These are phyloP conservation scores for Eilema sororculum DNA, from an alignment of 2,888 invertebrate genomes.

Conservation along the genomic window DNA sequence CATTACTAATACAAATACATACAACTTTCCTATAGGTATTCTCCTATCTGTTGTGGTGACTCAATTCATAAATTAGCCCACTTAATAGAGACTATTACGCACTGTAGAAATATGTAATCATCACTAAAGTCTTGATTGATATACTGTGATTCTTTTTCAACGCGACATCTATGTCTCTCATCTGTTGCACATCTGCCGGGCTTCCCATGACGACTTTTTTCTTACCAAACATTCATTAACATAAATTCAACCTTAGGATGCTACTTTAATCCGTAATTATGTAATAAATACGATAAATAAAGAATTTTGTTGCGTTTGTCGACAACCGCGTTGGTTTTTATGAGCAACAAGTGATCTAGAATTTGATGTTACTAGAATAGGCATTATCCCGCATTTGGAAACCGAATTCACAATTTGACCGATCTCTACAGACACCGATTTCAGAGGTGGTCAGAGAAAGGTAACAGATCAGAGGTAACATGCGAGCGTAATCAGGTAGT, in stretches of 20 bases:
- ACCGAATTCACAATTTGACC: no score
- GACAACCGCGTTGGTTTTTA: not conserved
- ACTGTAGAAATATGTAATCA: not conserved
- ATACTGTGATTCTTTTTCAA: not conserved
- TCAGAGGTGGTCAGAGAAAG: not conserved
- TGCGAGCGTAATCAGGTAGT: not conserved
- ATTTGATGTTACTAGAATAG: no score
- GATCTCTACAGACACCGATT: no score
- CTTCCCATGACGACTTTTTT: not conserved
- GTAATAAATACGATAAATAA: not conserved
- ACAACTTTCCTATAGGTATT: not conserved
- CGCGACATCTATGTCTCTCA: not conserved
- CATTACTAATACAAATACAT: not conserved
- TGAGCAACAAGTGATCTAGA: not conserved
- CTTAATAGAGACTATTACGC: not conserved
- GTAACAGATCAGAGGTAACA: not conserved
- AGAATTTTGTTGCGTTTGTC: not conserved
- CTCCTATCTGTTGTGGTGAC: not conserved
- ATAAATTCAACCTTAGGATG: not conserved
- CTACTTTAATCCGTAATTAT: not conserved
- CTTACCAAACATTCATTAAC: not conserved
- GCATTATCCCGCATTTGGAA: no score
- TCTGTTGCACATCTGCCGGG: constrained; percentile 2
- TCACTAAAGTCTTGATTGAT: not conserved
- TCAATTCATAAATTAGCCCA: not conserved